Evolutionary conservation across 2,797 vertebrate genomes (phyloP), one percentile per base, ranked within the genome.

Genomic region (Acanthiza pusilla): DNA sequence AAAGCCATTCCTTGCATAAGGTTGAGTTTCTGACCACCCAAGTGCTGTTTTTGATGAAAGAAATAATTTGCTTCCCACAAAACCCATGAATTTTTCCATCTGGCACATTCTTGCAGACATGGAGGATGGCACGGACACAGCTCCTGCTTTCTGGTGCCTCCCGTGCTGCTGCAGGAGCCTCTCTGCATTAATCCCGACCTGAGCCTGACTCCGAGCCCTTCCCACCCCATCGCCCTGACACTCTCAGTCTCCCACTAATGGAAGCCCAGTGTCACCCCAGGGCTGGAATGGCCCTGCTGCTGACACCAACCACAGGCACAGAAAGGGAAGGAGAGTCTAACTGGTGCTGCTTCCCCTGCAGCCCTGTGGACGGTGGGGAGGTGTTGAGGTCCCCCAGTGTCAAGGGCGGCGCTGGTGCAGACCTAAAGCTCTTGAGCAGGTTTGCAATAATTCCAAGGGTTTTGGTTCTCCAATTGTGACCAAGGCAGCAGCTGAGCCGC

Each of bases 241-340:
- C 26, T 82, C 36, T 25, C 0, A 0, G 34, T 25, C 32, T 76
- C 45, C 58, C 5, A 0, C 66, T 77, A 55, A 53, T 6, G 50
- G 53, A 55, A 85, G 29, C 43, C 58, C 19, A 48, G 34, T 27
- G 36, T 42, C 9, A 0, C 11, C 58, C 48, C 29, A 30, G 10
- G 34, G 43, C 29, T 63, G 45, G 25, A 61, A 61, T 36, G 3
- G 0, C 32, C n/a, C 30, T 5, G 1, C 3, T 15, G 29, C 60
- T 45, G 23, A 63, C 23, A 38, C 27, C 43, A 63, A 0, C 15
- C 57, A 57, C 55, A 55, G 36, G 12, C 13, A 26, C 18, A 62
- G 5, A 30, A 77, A 12, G 21, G 30, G 34, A 68, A 80, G 48
- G 23, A 38, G 53, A 54, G 10, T 29, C 13, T 2, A 54, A 19